Base-by-base conservation (phyloP, 2,888 invertebrate species). In the Lepidochitona cinerea region DNA sequence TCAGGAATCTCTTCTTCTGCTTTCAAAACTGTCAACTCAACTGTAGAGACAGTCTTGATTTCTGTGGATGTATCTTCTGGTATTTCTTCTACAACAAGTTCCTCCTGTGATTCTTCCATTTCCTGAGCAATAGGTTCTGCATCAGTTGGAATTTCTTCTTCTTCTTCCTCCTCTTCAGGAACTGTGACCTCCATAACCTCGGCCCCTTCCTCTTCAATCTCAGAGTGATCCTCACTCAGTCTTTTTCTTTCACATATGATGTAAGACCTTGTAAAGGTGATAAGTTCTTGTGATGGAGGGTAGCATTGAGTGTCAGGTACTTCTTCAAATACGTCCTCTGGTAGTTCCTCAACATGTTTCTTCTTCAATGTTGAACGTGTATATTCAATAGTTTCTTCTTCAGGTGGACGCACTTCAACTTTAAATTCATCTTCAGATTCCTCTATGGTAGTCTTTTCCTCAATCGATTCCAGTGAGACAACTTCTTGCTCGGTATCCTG, bases 1-100 rank as follows among this genome's bases (percentile, higher is more conserved):
- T 79, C 78, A 70, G 75, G 65, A n/a, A 79, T 59, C 54, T 82
- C 80, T 65, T 75, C 70, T 53, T 79, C 79, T 14, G 79, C 76
- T 12, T 79, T 68, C 29, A 23, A 9, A 1, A 79, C 75, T 26
- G 70, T 74, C 32, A 80, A 79, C 68, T 80, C 79, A n/a, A 75
- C 71, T 6, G 73, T 74, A 33, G 78, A 78, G 23, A 67, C 54
- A 23, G 54, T 26, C 18, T 67, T 70, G 9, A 70, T 37, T 59
- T 74, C 68, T 26, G 70, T 71, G 32, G 72, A 69, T 37, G 65
- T 67, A 49, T 74, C 78, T 18, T 41, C 52, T 41, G 71, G 68
- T 2, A 66, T 23, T 41, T 79, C 76, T 52, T 71, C 72, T 14
- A 52, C 54, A 29, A 29, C 64, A 41, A 70, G 67, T 36, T 54